Percentiles rank a stretch among this genome's conserved stretches.
These are phyloP conservation scores for Pollenia angustigena DNA, from an alignment of 2,888 invertebrate genomes.

Conservation along the genomic window DNA sequence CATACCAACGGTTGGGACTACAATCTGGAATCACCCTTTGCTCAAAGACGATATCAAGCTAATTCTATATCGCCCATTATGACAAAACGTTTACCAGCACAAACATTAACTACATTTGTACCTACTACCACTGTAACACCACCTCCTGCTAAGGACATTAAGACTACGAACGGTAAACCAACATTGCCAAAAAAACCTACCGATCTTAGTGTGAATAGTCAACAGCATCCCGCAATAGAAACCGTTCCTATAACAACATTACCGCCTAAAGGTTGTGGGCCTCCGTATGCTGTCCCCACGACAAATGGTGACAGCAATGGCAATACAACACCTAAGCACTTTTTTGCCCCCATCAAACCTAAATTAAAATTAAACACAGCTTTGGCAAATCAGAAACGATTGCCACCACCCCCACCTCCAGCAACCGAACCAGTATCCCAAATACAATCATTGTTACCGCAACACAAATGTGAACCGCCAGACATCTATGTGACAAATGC, in stretches of 20 bases:
- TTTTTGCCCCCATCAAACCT: conserved; percentile 84
- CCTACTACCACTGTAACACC: conserved; percentile 76
- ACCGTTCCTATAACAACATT: conserved; percentile 81
- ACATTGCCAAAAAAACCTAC: conserved; percentile 55
- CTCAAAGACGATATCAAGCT: conserved; percentile 78
- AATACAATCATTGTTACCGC: conserved; percentile 21
- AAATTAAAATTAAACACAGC: conserved; percentile 81
- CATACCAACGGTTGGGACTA: conserved; percentile 84
- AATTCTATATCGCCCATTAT: conserved; percentile 75
- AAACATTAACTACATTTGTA: conserved; percentile 79
- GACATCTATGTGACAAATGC: conserved; percentile 83
- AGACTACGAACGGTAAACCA: conserved; percentile 41
- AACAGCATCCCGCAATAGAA: conserved; percentile 74
- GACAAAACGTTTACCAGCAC: conserved; percentile 71
- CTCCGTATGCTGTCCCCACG: conserved; percentile 26
- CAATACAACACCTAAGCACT: conserved; percentile 82
- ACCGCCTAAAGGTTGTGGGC: conserved; percentile 71
- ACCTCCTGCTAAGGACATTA: not conserved
- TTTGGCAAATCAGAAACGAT: conserved; percentile 77
- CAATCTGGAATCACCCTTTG: conserved; percentile 81
- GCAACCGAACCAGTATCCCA: conserved; percentile 50
- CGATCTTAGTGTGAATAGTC: conserved; percentile 50
- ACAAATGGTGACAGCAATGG: conserved; percentile 36
- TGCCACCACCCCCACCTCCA: conserved; percentile 73
- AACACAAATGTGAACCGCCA: conserved; percentile 80